Base-by-base conservation (phyloP, 1,140 invertebrate genomes). In the Brachionus manjavacas region DNA sequence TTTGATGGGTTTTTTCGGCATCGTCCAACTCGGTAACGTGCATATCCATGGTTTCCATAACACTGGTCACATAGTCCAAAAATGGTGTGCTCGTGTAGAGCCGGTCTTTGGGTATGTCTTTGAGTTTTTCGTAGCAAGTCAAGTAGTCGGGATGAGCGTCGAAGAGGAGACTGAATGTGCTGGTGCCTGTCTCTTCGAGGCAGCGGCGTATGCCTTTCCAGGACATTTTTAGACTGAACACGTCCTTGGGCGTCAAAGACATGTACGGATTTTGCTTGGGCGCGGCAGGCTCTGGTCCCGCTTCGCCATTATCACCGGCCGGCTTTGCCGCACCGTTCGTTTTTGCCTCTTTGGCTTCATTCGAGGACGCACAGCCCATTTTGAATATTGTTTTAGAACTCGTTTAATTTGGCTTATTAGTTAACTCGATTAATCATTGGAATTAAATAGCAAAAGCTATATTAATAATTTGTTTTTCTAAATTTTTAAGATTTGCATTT, bases 221-320 rank as follows among this genome's bases (percentile, higher is more conserved):
- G 8, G 79, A 81, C 79, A 81, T 81, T 64, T 81, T 81, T 4
- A 81, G 64, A 43, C 64, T 60, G 39, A 81, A 81, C 28, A 81
- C 64, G 39, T 81, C 79, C 25, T 81, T 81, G 35, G 52, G 79
- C 35, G 79, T 35, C 7, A 81, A 35, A 20, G 79, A 81, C 49
- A 81, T 11, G 52, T 81, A 81, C 16, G 52, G 79, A 35, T 81
- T 81, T 81, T 81, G 79, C 14, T 81, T 81, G 23, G 79, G 79
- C 31, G 41, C 52, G 2, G 20, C 35, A 0, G 79, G 79, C 12
- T 81, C 79, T 1, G 79, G 72, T 1, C 41, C 72, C 20, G 72
- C 41, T 28, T 76, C 72, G 25, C 41, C 72, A 20, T 76, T 76
- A 25, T 76, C 72, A 3, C 25, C 41, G 3, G 72, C 9, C 12